Evolutionary conservation across 2,888 invertebrate genomes (phyloP).

Genomic region (Copidosoma aretas): DNA sequence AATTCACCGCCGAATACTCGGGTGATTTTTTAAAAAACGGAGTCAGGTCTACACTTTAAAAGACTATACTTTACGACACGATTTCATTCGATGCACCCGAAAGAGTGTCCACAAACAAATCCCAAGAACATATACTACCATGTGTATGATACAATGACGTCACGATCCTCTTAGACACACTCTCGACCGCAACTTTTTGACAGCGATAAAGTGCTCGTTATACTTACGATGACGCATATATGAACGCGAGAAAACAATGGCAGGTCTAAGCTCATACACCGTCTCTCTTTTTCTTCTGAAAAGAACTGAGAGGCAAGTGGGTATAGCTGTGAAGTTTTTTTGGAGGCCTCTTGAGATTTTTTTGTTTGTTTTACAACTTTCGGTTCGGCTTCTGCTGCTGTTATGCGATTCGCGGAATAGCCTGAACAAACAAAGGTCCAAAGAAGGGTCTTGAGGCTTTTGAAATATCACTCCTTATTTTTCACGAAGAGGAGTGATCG

Average conservation of each 20-base stretch:
- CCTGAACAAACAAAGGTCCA: constrained; percentile 29
- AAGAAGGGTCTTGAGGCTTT: neutral
- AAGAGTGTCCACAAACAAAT: no score
- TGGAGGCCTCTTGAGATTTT: neutral
- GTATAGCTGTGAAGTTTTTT: neutral
- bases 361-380: no score
- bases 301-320: neutral
- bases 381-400: neutral
- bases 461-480: no score
- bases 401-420: constrained; percentile 19
- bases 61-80: no score
- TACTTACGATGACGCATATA: neutral
- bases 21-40: no score
- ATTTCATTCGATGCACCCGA: no score
- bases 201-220: constrained; percentile 9
- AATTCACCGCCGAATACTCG: no score
- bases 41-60: no score
- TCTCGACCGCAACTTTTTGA: constrained; percentile 15
- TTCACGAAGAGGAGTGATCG: no score
- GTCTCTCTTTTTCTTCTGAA: neutral
- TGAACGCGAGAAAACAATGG: neutral
- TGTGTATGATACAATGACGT: constrained; percentile 4
- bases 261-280: neutral
- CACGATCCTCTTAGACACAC: constrained; percentile 5
- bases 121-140: no score